Conservation (phyloP, 2,113 vertebrate genomes). For the Danio rerio region DNA sequence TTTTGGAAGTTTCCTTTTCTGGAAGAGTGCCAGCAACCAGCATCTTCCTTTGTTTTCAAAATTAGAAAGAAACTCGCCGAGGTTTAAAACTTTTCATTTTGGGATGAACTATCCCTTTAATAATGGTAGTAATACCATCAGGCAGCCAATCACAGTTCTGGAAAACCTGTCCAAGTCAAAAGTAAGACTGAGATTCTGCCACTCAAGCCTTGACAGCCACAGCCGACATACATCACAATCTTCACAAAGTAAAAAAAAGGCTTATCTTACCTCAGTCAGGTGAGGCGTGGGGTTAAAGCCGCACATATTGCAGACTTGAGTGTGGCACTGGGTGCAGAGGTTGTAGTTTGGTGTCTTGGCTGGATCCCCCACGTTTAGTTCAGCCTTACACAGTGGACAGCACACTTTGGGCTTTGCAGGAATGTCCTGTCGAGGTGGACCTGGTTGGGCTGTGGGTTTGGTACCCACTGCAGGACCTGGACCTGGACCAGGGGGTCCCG, state of each 20-base stretch:
- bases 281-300: conserved; percentile 98
- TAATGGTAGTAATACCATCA: neutral
- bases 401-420: conserved; percentile 79
- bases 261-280: conserved; percentile 89
- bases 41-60: too few species aligned
- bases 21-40: too few species aligned
- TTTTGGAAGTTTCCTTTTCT: too few species aligned
- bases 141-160: neutral
- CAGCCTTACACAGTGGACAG: conserved; percentile 95
- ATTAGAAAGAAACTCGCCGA: too few species aligned
- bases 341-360: conserved; percentile 90
- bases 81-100: too few species aligned
- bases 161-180: neutral
- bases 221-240: neutral
- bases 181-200: neutral
- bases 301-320: conserved; percentile 96
- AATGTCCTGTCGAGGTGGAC: conserved; percentile 44
- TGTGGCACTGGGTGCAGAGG: conserved; percentile 90
- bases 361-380: conserved; percentile 86
- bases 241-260: neutral
- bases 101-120: too few species aligned
- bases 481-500: conserved; percentile 79
- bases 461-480: conserved; percentile 83
- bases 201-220: neutral
- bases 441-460: conserved; percentile 73